Conservation (phyloP, 2,888 invertebrate species). For the Ornithoptera priamus region DNA sequence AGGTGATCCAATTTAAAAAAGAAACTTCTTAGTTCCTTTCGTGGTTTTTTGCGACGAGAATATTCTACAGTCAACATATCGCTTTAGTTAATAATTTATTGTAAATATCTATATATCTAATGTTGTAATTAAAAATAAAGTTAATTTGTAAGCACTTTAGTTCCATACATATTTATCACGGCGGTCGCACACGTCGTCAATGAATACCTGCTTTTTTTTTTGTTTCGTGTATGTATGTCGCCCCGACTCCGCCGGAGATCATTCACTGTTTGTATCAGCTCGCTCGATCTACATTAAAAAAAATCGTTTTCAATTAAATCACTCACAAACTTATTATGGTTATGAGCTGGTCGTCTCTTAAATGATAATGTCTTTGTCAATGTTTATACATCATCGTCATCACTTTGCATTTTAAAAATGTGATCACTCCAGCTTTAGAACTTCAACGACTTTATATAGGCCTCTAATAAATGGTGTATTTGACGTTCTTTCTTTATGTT, state of each 20-base stretch:
- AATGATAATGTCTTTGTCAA: not conserved
- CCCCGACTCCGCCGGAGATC: constrained; percentile 16
- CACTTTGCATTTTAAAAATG: not conserved
- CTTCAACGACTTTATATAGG: too few species aligned
- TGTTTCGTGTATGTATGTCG: constrained; percentile 18
- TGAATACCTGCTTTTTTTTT: constrained; percentile 25
- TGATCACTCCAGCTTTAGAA: too few species aligned
- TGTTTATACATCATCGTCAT: not conserved
- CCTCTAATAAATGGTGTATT: too few species aligned
- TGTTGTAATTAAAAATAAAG: constrained; percentile 14
- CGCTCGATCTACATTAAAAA: constrained; percentile 10
- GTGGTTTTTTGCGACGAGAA: too few species aligned
- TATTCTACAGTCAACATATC: too few species aligned
- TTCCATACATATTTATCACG: constrained; percentile 1
- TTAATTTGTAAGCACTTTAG: constrained; percentile 3
- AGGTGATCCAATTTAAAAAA: too few species aligned
- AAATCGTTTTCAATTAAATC: not conserved
- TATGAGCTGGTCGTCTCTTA: not conserved
- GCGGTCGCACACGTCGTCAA: constrained; percentile 25
- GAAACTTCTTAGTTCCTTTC: too few species aligned
- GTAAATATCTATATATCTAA: not conserved
- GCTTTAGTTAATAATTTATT: not conserved
- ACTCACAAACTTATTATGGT: not conserved
- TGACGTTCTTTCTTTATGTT: too few species aligned
- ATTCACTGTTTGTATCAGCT: constrained; percentile 17